These are phyloP conservation scores for Pocota personata DNA, from an alignment of 2,888 invertebrate species.

Conservation along the genomic window DNA sequence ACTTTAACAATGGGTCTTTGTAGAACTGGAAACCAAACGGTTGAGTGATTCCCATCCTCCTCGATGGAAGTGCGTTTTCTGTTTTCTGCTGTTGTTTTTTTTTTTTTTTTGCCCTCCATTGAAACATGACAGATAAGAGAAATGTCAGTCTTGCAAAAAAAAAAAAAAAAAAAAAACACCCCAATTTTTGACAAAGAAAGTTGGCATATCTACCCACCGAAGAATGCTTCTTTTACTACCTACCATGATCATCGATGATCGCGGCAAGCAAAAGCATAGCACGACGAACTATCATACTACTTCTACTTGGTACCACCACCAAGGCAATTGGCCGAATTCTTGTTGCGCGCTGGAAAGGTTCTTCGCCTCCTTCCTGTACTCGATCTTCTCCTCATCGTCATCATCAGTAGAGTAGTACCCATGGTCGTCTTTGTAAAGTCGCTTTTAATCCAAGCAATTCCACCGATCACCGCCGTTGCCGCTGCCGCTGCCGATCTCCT, in stretches of 20 bases:
- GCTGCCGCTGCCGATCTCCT: constrained; percentile 50
- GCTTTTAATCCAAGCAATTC: constrained; percentile 69
- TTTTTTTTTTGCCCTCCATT: background rate
- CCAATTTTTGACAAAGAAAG: constrained; percentile 56
- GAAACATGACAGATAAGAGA: constrained; percentile 32
- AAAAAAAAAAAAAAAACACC: constrained; percentile 11
- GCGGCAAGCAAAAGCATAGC: constrained; percentile 30
- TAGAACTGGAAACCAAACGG: constrained; percentile 67
- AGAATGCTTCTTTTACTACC: constrained; percentile 1
- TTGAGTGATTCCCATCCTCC: constrained; percentile 65
- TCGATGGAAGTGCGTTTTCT: constrained; percentile 44
- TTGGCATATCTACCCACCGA: constrained; percentile 8
- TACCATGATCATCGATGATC: constrained; percentile 25
- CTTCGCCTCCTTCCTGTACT: constrained; percentile 37
- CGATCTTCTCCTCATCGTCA: constrained; percentile 38
- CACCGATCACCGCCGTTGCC: constrained; percentile 32
- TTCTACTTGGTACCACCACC: constrained; percentile 22
- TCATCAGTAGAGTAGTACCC: background rate
- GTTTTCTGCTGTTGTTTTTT: background rate
- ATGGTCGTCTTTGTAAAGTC: constrained; percentile 57
- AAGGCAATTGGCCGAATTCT: constrained; percentile 71
- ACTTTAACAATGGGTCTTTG: constrained; percentile 64
- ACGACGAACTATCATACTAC: constrained; percentile 5
- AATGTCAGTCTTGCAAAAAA: constrained; percentile 13
- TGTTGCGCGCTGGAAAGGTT: constrained; percentile 62